Percentiles rank a stretch among this genome's conserved stretches.
Evolutionary conservation across 2,113 vertebrate species (phyloP).

Genomic region (Gavia stellata): DNA sequence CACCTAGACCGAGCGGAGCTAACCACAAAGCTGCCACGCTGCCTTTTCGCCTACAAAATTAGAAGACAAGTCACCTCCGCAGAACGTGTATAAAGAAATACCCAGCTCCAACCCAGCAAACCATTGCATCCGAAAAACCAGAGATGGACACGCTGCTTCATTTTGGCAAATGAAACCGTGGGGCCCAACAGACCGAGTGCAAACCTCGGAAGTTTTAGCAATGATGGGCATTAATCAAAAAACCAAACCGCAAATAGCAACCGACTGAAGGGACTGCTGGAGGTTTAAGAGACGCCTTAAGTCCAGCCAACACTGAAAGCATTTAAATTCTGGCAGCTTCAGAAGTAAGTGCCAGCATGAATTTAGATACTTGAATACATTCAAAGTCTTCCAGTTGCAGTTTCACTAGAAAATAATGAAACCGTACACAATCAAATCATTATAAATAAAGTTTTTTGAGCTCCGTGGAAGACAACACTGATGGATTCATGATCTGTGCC

Average conservation of each 20-base stretch:
- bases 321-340: constrained; percentile 32
- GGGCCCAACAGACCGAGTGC: neutral
- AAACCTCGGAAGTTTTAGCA: neutral
- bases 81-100: neutral
- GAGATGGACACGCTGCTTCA: fast-evolving
- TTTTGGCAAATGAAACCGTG: neutral
- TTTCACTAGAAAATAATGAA: constrained; percentile 6
- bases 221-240: neutral
- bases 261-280: neutral
- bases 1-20: neutral
- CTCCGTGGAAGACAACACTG: neutral
- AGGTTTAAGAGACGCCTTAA: neutral
- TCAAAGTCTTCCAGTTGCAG: neutral
- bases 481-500: neutral
- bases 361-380: constrained; percentile 33
- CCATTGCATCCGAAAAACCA: neutral
- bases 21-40: neutral
- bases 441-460: constrained; percentile 3
- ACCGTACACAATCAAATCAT: neutral
- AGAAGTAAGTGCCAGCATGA: neutral
- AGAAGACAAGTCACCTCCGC: neutral
- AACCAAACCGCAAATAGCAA: neutral
- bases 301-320: neutral
- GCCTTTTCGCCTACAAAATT: neutral
- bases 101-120: neutral